These are phyloP conservation scores for Pelochelys cantorii DNA, from an alignment of 2,797 vertebrate species.

Conservation along the genomic window DNA sequence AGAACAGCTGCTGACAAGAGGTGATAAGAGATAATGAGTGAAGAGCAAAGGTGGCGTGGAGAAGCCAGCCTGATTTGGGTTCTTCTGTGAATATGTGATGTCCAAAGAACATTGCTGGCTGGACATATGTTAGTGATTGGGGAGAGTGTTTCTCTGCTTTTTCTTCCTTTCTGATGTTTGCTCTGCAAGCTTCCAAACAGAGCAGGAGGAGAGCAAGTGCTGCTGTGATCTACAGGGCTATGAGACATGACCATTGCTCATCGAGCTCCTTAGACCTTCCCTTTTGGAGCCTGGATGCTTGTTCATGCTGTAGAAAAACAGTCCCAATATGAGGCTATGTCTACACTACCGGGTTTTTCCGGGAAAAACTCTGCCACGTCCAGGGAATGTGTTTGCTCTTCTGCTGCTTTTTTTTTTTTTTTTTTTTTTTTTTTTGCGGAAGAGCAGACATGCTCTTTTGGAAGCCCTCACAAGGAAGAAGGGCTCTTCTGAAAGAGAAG, in stretches of 20 bases:
- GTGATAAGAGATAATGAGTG: neutral
- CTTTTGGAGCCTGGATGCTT: neutral
- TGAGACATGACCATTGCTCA: neutral
- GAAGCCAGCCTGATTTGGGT: neutral
- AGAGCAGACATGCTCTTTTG: too few species aligned
- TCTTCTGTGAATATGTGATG: neutral
- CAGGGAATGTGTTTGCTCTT: too few species aligned
- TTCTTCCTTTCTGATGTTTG: rapidly evolving
- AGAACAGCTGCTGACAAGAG: neutral
- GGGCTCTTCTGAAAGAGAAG: too few species aligned
- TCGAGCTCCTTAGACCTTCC: neutral
- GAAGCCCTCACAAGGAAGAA: too few species aligned
- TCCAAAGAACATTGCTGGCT: neutral
- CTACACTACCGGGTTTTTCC: too few species aligned
- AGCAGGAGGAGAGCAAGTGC: neutral
- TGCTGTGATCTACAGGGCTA: neutral
- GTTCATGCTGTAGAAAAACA: neutral
- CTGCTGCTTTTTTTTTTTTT: too few species aligned
- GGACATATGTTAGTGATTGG: neutral
- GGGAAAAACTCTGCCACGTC: too few species aligned
- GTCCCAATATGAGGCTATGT: too few species aligned
- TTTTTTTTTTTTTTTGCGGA: too few species aligned
- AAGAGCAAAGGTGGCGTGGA: neutral
- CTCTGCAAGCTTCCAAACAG: neutral
- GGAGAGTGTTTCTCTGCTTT: neutral